Percentiles rank a stretch among this genome's conserved stretches.
These are phyloP conservation scores for Trachurus trachurus DNA, from an alignment of 2,797 vertebrate genomes.

Conservation along the genomic window DNA sequence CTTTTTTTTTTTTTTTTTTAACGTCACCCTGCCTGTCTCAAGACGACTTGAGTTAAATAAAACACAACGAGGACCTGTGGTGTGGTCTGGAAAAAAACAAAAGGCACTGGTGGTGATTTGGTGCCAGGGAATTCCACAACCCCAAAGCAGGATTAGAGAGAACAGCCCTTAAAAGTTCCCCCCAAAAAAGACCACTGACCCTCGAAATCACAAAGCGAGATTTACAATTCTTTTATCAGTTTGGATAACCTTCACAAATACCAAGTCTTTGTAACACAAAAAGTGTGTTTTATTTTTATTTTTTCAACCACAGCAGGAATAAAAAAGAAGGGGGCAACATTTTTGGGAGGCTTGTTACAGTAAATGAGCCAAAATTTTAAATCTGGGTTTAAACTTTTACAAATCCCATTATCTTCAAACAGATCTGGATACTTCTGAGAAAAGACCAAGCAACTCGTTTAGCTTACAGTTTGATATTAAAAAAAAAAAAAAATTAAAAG, in stretches of 20 bases:
- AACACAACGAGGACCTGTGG: constrained; percentile 51
- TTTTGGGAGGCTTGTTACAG: constrained; percentile 16
- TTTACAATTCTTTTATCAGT: constrained; percentile 51
- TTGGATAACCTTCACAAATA: constrained; percentile 25
- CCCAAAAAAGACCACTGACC: constrained; percentile 45
- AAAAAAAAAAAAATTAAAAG: too few species aligned
- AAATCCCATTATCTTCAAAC: constrained; percentile 13
- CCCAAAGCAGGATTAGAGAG: constrained; percentile 75
- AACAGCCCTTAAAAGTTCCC: constrained; percentile 68
- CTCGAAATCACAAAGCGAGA: constrained; percentile 51
- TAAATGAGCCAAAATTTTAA: constrained; percentile 20
- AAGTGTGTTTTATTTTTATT: constrained; percentile 23
- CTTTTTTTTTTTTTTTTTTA: not conserved
- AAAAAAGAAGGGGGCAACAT: not conserved
- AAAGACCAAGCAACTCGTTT: not conserved
- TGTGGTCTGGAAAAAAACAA: constrained; percentile 59
- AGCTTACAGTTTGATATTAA: too few species aligned
- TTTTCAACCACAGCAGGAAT: constrained; percentile 15
- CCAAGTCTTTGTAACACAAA: constrained; percentile 2
- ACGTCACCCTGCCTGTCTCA: constrained; percentile 36
- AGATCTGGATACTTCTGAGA: constrained; percentile 2
- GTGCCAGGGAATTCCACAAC: constrained; percentile 82
- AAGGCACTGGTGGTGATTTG: constrained; percentile 65
- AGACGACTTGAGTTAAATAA: constrained; percentile 44
- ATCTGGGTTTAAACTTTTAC: constrained; percentile 12